Evolutionary conservation across 2,113 vertebrate genomes (phyloP), one percentile per base, ranked within the genome.

Genomic region (Eptatretus burgeri): DNA sequence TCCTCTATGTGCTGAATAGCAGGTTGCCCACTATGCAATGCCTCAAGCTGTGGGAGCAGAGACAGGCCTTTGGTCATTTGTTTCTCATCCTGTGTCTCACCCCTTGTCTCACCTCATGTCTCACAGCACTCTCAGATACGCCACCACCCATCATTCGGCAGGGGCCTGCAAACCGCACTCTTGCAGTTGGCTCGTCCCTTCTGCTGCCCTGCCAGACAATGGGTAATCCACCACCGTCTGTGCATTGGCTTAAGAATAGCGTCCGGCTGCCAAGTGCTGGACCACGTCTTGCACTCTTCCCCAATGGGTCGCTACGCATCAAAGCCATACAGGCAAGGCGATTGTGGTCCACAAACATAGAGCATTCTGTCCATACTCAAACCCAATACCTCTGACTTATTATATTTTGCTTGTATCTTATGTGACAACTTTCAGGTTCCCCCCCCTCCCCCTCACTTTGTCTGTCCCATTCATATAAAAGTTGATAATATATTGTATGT

Each of bases 161-260:
- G 75, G 91, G 91, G 7, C 91, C 91, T 0, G 71, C 84, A 70
- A 98, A 96, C 72, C 91, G 93, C 76, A 94, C 86, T 0, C 70
- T 93, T 51, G 82, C 79, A 9, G 77, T 87, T 69, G 91, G 93
- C 72, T 80, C 81, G 5, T 79, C 83, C 66, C 85, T 86, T 1
- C 67, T 98, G 65, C 72, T 98, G 64, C 91, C 86, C 71, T 98
- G 91, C 71, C 91, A 93, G 72, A 84, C 89, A 8, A 88, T 85
- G 0, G 91, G 91, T 0, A 86, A 94, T 52, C 91, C 91, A 17
- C 80, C 85, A 69, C 91, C 91, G 65, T 78, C 82, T 64, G 77
- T 98, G 77, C 87, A 83, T 77, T 98, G 91, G 91, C 74, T 93
- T 66, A 98, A 93, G 71, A 89, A 95, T 51, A 89, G 91, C 27